Conservation (phyloP, 1,140 invertebrate species). For the Helicoverpa armigera region DNA sequence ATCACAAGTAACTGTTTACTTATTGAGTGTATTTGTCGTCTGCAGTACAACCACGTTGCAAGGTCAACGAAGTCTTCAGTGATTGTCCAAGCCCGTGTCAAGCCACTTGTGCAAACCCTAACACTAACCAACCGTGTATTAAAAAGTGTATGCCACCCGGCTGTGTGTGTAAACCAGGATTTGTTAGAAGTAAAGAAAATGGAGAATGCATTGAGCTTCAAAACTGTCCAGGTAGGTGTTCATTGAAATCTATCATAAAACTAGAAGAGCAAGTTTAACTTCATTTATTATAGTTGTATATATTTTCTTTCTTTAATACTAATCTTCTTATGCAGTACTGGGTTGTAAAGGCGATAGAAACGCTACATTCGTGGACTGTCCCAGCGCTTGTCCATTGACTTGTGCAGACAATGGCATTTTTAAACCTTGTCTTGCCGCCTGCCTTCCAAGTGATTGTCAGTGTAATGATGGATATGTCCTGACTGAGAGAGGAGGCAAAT, state of each 20-base stretch:
- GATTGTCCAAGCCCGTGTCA: constrained; percentile 7
- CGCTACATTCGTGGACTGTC: neutral
- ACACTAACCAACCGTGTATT: neutral
- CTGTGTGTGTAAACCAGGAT: constrained; percentile 54
- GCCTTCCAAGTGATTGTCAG: neutral
- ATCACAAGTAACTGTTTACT: too few species aligned
- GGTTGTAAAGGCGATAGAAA: neutral
- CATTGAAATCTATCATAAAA: neutral
- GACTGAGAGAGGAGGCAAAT: neutral
- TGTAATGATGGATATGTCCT: constrained; percentile 13
- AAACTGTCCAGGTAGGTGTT: constrained; percentile 51
- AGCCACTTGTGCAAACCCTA: neutral
- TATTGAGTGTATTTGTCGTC: too few species aligned
- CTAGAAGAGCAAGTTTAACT: neutral
- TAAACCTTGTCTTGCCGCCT: neutral
- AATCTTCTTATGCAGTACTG: neutral
- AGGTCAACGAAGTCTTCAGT: neutral
- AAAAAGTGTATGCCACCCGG: constrained; percentile 14
- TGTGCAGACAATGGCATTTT: neutral
- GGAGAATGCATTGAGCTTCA: constrained; percentile 49
- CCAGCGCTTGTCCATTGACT: neutral
- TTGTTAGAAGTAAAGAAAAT: constrained; percentile 11
- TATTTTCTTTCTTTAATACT: too few species aligned
- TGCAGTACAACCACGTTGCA: too few species aligned
- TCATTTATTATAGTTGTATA: neutral